These are phyloP conservation scores for Lethrus apterus DNA, from an alignment of 1,140 invertebrate genomes.

Conservation along the genomic window DNA sequence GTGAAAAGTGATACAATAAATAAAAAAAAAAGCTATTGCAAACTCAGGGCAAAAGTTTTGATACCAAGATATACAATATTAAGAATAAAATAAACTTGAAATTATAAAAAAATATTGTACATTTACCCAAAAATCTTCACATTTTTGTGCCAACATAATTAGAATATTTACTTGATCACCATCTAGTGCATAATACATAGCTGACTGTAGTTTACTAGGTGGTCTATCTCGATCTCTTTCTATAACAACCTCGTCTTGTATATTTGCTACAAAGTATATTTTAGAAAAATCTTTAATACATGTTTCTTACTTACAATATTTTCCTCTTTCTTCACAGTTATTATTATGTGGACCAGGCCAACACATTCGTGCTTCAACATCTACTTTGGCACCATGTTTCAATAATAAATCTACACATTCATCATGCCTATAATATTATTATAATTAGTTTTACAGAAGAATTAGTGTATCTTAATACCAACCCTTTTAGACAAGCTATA, in stretches of 20 bases:
- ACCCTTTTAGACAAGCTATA: constrained; percentile 64
- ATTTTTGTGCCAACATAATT: constrained; percentile 57
- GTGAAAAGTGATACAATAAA: no score
- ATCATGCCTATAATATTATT: constrained; percentile 44
- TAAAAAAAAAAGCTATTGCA: no score
- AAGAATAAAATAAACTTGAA: neutral
- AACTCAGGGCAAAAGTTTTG: no score
- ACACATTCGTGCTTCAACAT: constrained; percentile 52
- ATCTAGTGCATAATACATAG: constrained; percentile 65
- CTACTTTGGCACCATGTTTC: constrained; percentile 49
- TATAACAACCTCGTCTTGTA: constrained; percentile 37
- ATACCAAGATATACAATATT: no score
- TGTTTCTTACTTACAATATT: constrained; percentile 40
- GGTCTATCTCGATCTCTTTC: constrained; percentile 39
- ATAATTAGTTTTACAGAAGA: no score
- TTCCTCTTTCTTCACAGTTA: constrained; percentile 62
- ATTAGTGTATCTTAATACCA: no score
- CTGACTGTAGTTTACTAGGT: constrained; percentile 59
- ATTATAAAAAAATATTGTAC: no score
- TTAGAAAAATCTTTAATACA: neutral
- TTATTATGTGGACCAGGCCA: constrained; percentile 63
- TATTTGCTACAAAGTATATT: constrained; percentile 12
- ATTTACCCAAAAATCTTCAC: constrained; percentile 63
- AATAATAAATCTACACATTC: constrained; percentile 50
- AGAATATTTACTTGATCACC: constrained; percentile 60